Evolutionary conservation across 2,888 invertebrate genomes (phyloP), one percentile per base, ranked within the genome.

Genomic region (Eupithecia dodoneata): DNA sequence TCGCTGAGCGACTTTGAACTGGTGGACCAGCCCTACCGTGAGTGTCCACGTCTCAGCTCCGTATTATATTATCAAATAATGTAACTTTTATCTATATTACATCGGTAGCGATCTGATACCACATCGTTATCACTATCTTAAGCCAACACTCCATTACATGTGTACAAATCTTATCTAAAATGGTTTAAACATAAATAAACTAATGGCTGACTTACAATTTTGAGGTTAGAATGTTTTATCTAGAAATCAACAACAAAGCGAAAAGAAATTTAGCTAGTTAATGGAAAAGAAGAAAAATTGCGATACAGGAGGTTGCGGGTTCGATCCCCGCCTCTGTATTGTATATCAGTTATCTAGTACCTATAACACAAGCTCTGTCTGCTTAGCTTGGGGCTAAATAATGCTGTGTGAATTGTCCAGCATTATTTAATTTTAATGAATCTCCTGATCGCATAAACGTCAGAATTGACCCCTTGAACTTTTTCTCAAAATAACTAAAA

Each of bases 21-120:
- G 30, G 30, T 30, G 30, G 30, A 30, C 30, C 30, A 30, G 30
- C 30, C 30, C 30, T 30, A 30, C 30, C 30, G 30, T 30, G 30
- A 30, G 30, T 30, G 30, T 30, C 30, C 30, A 30, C 30, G 30
- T 30, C 30, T 30, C 7, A 44, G 5, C 5, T 44, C 44, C 15
- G 4, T 52, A 55, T n/a, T 55, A 4, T 18, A 59, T 59, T n/a
- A 69, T 44, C 15, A 13, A 45, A 10, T 18, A 45, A 69, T 44
- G 42, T 66, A 15, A 10, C 3, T n/a, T 18, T 55, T 55, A 74
- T 69, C 69, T 18, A 0, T n/a, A 44, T 44, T 44, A 71, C 67
- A 78, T 78, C 78, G 71, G 73, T 74, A 74, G 74, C 74, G 55
- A 74, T 74, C 69, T 45, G 69, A 55, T 74, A 74, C 12, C 45